Evolutionary conservation across 2,113 vertebrate species (phyloP).

Genomic region (Numenius arquata): DNA sequence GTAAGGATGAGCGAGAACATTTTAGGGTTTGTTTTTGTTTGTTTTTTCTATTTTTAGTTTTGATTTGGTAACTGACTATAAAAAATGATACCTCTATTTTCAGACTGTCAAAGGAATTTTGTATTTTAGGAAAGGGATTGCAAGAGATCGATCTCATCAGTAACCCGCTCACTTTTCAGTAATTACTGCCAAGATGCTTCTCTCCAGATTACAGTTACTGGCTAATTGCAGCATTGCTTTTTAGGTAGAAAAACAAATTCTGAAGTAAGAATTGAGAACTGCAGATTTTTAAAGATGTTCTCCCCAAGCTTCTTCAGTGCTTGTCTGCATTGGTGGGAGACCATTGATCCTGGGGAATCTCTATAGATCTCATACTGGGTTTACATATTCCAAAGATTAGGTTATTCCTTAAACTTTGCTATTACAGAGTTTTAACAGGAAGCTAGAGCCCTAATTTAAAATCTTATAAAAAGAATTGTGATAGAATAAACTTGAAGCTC

Average conservation of each 20-base stretch:
- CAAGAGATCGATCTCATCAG: background rate
- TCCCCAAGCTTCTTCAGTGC: background rate
- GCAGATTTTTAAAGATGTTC: background rate
- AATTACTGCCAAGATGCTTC: background rate
- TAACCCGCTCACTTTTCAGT: background rate
- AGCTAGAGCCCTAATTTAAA: background rate
- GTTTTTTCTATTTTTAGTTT: background rate
- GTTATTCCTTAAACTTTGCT: background rate
- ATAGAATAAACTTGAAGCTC: background rate
- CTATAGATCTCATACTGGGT: background rate
- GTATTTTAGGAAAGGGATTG: background rate
- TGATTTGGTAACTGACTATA: background rate
- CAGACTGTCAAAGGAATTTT: background rate
- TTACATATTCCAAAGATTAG: background rate
- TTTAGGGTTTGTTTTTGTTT: background rate
- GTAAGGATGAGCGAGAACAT: background rate
- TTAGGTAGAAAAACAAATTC: background rate
- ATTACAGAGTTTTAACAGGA: background rate
- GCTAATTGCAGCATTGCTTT: background rate
- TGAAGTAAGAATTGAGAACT: background rate
- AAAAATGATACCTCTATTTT: background rate
- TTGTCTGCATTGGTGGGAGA: background rate
- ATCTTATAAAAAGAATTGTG: background rate
- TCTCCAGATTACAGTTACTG: background rate
- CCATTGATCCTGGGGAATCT: background rate